phyloP scores from a whole-genome alignment of 2,888 invertebrate genomes.

The Meghimatium bilineatum region DNA sequence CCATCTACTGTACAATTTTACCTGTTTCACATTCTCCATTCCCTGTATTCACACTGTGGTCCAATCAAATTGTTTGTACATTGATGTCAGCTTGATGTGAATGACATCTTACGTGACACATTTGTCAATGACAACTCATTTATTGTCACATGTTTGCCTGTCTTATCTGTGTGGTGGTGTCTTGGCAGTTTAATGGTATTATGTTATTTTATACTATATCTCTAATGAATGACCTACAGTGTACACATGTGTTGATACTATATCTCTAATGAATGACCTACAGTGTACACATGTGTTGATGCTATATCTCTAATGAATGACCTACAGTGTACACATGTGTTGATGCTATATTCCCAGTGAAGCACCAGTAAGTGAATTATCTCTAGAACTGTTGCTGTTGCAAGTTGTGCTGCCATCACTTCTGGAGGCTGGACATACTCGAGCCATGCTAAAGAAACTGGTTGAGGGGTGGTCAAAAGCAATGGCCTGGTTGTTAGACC shows the following conservation, averaged over 20 bases:
- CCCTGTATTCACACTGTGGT: too few relatives aligned
- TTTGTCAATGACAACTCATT: too few relatives aligned
- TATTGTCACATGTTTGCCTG: too few relatives aligned
- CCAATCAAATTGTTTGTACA: too few relatives aligned
- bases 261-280: background rate
- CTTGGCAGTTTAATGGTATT: too few relatives aligned
- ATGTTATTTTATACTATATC: too few relatives aligned
- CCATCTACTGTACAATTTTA: background rate
- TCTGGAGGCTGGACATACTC: constrained; percentile 95
- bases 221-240: background rate
- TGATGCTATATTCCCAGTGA: constrained; percentile 79
- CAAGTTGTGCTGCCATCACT: constrained; percentile 97
- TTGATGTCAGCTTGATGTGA: too few relatives aligned
- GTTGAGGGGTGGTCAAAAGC: constrained; percentile 81
- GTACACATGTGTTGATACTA: background rate
- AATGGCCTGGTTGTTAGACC: constrained; percentile 87
- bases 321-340: constrained; percentile 66
- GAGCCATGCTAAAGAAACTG: constrained; percentile 92
- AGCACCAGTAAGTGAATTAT: constrained; percentile 90
- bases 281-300: background rate
- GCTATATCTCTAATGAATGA: constrained; percentile 80
- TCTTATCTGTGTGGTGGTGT: too few relatives aligned
- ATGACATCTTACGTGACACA: too few relatives aligned
- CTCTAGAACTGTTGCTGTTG: constrained; percentile 87
- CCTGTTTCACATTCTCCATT: too few relatives aligned